These are phyloP conservation scores for Dolichoris vasculosae DNA, from an alignment of 1,140 invertebrate species.

Conservation along the genomic window DNA sequence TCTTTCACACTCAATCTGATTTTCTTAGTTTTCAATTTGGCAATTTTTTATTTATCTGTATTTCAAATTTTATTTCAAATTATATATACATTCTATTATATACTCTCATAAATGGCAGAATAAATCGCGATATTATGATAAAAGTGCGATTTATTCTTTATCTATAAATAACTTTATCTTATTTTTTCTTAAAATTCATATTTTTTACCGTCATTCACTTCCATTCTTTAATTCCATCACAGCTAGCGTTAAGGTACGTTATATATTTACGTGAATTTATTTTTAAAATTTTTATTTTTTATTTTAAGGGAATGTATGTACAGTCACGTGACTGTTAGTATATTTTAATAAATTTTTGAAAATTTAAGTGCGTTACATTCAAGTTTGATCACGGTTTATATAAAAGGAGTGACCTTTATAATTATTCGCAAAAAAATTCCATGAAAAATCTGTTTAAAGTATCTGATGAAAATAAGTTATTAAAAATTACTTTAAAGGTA, in stretches of 20 bases:
- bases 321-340: conserved; percentile 20
- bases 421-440: background rate
- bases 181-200: conserved; percentile 34
- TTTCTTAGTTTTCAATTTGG: background rate
- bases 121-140: conserved; percentile 25
- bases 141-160: conserved; percentile 19
- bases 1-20: background rate
- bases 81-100: conserved; percentile 27
- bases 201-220: conserved; percentile 50
- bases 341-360: conserved; percentile 3
- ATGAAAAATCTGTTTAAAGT: background rate
- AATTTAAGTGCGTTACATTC: conserved; percentile 43
- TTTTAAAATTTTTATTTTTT: conserved; percentile 20
- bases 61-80: background rate
- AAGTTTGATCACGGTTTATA: conserved; percentile 13
- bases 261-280: conserved; percentile 27
- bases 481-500: background rate
- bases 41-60: conserved; percentile 8
- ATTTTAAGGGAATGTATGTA: conserved; percentile 47
- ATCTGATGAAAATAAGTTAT: background rate
- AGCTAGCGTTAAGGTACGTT: conserved; percentile 61
- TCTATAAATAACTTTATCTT: conserved; percentile 31
- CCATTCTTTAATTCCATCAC: conserved; percentile 65
- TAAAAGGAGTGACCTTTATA: background rate
- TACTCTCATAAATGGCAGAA: conserved; percentile 21